phyloP scores from a whole-genome alignment of 2,797 vertebrate genomes.

The Myioborus miniatus region DNA sequence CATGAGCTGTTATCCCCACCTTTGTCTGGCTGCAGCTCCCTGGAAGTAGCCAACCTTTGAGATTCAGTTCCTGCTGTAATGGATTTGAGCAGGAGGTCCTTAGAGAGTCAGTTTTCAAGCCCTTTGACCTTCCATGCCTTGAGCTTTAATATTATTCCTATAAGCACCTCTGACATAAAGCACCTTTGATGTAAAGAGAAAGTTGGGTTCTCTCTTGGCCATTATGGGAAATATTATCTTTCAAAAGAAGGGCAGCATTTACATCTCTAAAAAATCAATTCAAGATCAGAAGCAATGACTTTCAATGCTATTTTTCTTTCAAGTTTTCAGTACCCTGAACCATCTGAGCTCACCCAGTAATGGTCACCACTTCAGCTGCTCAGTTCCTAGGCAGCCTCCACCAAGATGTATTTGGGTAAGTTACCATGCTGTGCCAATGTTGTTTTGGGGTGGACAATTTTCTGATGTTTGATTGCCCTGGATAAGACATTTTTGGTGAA shows the following conservation, averaged over 20 bases:
- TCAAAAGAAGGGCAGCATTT: slow-evolving; percentile 16
- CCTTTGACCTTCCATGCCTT: neutral
- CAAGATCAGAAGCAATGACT: slow-evolving; percentile 5
- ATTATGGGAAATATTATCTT: neutral
- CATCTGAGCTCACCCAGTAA: neutral
- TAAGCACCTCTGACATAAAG: neutral
- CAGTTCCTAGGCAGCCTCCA: neutral
- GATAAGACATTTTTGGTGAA: slow-evolving; percentile 72
- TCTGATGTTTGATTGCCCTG: slow-evolving; percentile 34
- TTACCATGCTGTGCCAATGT: neutral
- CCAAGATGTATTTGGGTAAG: neutral
- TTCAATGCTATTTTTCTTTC: slow-evolving; percentile 2
- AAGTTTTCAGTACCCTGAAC: neutral
- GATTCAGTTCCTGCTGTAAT: neutral
- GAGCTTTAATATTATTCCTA: neutral
- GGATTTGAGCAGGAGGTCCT: neutral
- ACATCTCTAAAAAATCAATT: neutral
- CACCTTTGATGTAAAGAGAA: neutral
- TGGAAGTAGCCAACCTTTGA: neutral
- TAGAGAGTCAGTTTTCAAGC: neutral
- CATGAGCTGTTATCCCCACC: neutral
- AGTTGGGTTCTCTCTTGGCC: neutral
- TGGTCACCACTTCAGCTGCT: neutral
- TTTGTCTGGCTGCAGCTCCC: neutral
- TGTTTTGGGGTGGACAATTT: neutral